phyloP scores from a whole-genome alignment of 2,797 vertebrate species.

The Pogonophryne albipinna region DNA sequence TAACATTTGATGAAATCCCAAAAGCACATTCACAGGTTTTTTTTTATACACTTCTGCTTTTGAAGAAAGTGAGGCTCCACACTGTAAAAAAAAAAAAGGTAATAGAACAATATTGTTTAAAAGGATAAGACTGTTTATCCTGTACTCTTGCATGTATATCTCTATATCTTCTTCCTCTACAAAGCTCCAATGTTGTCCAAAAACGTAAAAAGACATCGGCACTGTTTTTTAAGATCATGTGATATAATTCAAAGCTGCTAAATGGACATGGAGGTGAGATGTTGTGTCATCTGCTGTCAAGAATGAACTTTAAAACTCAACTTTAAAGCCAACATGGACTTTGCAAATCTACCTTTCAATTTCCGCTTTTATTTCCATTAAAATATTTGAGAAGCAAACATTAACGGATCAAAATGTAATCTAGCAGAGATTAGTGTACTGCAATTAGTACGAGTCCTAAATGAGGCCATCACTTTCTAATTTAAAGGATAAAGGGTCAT shows the following conservation, averaged over 20 bases:
- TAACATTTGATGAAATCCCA: slow-evolving; percentile 11
- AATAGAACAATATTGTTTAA: not conserved
- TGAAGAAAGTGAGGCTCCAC: not conserved
- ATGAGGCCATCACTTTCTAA: slow-evolving; percentile 25
- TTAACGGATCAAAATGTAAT: not conserved
- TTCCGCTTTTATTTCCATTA: not conserved
- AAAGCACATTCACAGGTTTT: no score
- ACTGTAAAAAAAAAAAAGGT: no score
- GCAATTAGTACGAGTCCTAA: slow-evolving; percentile 8
- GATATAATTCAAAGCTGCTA: no score
- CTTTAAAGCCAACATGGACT: no score
- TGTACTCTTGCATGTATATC: not conserved
- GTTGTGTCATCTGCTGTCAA: no score
- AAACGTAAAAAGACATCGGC: not conserved
- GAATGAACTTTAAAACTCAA: no score
- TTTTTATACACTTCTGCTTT: not conserved
- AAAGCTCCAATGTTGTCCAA: not conserved
- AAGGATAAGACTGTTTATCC: not conserved
- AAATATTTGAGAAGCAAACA: slow-evolving; percentile 18
- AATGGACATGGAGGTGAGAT: no score
- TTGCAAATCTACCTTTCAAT: no score
- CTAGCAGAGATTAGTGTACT: not conserved
- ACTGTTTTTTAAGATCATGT: not conserved
- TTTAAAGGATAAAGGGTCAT: slow-evolving; percentile 23
- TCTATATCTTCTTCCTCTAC: not conserved